These are phyloP conservation scores for Cynoglossus semilaevis DNA, from an alignment of 2,113 vertebrate genomes.

Conservation along the genomic window DNA sequence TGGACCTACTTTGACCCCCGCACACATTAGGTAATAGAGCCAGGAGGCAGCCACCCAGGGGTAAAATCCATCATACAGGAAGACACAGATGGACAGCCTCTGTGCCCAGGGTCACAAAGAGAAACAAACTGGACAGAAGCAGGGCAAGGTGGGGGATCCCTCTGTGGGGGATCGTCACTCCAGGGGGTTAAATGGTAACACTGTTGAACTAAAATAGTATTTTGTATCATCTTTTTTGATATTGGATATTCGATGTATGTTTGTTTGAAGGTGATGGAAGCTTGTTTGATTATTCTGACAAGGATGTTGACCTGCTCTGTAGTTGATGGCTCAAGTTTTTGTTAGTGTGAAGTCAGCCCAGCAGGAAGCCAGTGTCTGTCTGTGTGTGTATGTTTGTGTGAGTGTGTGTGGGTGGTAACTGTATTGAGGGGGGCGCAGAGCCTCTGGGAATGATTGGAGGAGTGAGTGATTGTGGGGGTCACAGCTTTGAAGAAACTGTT, in stretches of 20 bases:
- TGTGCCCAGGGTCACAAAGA: constrained; percentile 51
- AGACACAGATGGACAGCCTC: constrained; percentile 73
- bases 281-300: constrained; percentile 57
- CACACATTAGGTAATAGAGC: constrained; percentile 23
- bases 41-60: constrained; percentile 40
- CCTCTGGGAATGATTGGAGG: constrained; percentile 47
- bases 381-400: constrained; percentile 35
- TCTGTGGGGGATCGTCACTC: constrained; percentile 60
- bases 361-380: constrained; percentile 60
- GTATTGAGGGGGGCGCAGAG: constrained; percentile 67
- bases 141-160: constrained; percentile 45
- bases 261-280: constrained; percentile 36
- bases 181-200: constrained; percentile 11
- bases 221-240: no score
- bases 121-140: constrained; percentile 13
- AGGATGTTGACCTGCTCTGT: constrained; percentile 45
- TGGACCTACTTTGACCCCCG: constrained; percentile 27
- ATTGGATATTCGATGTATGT: constrained; percentile 1
- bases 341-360: constrained; percentile 46
- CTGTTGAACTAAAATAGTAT: no score
- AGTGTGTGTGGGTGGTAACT: constrained; percentile 54
- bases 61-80: constrained; percentile 55
- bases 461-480: constrained; percentile 13
- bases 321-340: constrained; percentile 56
- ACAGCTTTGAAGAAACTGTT: constrained; percentile 67